Evolutionary conservation across 2,113 vertebrate genomes (phyloP).

Genomic region (Antechinus flavipes): DNA sequence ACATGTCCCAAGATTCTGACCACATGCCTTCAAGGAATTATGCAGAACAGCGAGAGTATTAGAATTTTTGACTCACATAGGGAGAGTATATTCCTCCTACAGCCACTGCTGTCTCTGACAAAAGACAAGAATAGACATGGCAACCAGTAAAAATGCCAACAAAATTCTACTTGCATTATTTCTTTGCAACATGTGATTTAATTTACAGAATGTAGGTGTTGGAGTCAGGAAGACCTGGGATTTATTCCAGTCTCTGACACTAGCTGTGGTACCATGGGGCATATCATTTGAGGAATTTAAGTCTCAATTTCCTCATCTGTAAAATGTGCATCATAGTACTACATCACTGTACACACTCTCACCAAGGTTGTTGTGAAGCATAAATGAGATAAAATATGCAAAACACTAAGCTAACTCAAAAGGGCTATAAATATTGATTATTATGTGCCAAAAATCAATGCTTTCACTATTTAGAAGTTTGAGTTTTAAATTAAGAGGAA

Average conservation of each 20-base stretch:
- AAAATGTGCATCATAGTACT: background rate
- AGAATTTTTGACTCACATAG: background rate
- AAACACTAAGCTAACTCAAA: background rate
- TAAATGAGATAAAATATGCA: background rate
- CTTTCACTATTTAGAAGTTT: background rate
- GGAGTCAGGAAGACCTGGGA: background rate
- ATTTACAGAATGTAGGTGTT: background rate
- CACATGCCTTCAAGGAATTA: background rate
- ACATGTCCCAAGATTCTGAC: background rate
- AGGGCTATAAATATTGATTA: background rate
- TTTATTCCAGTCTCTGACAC: background rate
- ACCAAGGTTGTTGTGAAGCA: background rate
- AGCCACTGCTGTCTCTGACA: background rate
- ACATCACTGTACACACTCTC: background rate
- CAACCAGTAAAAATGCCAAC: background rate
- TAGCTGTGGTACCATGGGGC: background rate
- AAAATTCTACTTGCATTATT: background rate
- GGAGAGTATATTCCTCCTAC: background rate
- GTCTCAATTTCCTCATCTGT: background rate
- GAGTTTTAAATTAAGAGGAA: background rate
- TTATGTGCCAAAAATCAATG: background rate
- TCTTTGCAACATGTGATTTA: background rate
- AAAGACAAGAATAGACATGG: background rate
- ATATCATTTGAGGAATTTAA: background rate
- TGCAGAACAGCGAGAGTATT: background rate